Percentiles rank a stretch among this genome's conserved stretches.
phyloP scores from a whole-genome alignment of 2,797 vertebrate species.

The Pipistrellus nathusii region DNA sequence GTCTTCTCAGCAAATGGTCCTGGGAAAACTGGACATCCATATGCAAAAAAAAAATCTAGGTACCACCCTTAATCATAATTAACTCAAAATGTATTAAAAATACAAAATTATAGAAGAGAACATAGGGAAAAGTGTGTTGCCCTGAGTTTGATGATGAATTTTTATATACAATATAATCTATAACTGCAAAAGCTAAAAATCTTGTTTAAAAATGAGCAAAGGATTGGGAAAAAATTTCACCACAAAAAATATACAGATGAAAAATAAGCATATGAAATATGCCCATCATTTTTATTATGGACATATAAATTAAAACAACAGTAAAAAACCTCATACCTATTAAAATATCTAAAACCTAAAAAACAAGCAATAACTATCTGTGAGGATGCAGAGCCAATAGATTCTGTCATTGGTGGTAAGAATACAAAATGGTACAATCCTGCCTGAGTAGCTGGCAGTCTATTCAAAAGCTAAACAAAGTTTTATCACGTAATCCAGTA shows the following conservation, averaged over 20 bases:
- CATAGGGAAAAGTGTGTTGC: not conserved
- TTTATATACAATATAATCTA: not conserved
- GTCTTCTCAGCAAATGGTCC: not conserved
- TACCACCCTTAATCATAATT: not conserved
- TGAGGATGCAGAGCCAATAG: not conserved
- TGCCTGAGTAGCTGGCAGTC: not conserved
- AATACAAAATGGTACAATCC: not conserved
- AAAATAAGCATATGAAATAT: not conserved
- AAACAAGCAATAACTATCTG: not conserved
- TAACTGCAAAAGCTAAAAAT: not conserved
- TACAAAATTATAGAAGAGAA: slow-evolving; percentile 1
- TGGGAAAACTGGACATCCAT: not conserved
- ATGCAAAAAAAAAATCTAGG: not conserved
- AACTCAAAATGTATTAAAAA: not conserved
- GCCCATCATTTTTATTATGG: not conserved
- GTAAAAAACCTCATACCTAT: not conserved
- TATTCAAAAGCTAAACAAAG: not conserved
- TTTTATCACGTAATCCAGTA: not conserved
- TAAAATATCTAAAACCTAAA: not conserved
- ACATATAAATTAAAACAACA: slow-evolving; percentile 1
- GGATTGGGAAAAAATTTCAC: not conserved
- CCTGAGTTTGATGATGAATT: not conserved
- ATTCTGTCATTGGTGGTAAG: not conserved
- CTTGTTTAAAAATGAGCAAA: not conserved
- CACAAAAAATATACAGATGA: not conserved